Conservation (phyloP, 2,113 vertebrate genomes). For the Uropsilus gracilis region DNA sequence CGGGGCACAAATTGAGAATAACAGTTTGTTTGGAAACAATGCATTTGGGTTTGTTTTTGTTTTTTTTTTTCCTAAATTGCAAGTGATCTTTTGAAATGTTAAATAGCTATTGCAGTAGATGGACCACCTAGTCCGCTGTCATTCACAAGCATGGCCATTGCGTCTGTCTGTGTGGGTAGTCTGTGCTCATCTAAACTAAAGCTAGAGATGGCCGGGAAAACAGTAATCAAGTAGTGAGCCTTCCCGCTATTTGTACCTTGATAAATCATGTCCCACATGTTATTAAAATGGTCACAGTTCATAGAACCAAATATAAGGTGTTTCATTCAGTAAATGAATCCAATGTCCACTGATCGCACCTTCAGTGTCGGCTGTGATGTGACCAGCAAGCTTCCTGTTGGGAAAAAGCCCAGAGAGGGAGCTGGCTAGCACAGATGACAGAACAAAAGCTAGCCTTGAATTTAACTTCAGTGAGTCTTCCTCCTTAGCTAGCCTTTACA, state of each 20-base stretch:
- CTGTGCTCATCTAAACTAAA: neutral
- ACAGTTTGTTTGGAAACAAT: conserved; percentile 39
- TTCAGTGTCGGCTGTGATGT: neutral
- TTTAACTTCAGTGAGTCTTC: neutral
- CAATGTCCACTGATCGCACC: neutral
- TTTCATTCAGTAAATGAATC: neutral
- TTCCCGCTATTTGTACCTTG: neutral
- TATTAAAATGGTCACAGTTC: neutral
- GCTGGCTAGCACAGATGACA: neutral
- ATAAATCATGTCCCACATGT: neutral
- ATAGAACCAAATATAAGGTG: neutral
- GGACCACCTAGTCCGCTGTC: neutral
- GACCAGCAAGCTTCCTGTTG: neutral
- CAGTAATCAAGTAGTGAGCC: neutral
- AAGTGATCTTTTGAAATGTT: conserved; percentile 51
- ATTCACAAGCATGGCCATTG: neutral
- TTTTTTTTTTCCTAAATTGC: conserved; percentile 27
- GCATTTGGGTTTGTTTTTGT: conserved; percentile 13
- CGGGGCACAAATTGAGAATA: neutral
- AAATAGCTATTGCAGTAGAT: neutral
- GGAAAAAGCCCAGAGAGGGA: neutral
- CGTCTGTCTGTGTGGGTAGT: neutral
- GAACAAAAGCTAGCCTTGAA: neutral
- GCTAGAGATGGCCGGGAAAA: neutral
- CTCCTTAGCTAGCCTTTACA: neutral